phyloP scores from a whole-genome alignment of 2,888 invertebrate species.

The Plebejus anna region DNA sequence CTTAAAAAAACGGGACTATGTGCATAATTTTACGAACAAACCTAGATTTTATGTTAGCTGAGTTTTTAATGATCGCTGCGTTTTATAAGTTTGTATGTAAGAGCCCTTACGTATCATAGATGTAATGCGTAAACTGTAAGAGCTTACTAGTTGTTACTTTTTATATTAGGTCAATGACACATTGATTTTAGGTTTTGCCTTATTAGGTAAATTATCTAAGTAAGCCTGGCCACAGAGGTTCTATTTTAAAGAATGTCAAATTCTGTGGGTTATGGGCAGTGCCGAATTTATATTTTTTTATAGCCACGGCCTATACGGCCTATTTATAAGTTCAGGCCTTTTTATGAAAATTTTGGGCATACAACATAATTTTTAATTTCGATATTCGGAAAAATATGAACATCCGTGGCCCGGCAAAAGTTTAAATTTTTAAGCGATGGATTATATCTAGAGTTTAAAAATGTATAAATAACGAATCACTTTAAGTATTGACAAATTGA shows the following conservation, averaged over 20 bases:
- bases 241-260: not conserved
- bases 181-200: not conserved
- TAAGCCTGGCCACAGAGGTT: not conserved
- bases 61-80: not conserved
- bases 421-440: not conserved
- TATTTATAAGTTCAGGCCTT: too few relatives aligned
- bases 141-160: not conserved
- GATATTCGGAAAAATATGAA: not conserved
- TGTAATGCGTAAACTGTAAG: not conserved
- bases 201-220: not conserved
- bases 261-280: too few relatives aligned
- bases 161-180: not conserved
- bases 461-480: not conserved
- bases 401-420: not conserved
- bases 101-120: not conserved
- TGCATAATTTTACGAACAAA: conserved; percentile 1
- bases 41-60: not conserved
- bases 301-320: too few relatives aligned
- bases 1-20: not conserved
- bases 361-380: too few relatives aligned
- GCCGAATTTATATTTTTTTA: too few relatives aligned
- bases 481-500: not conserved
- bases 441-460: not conserved
- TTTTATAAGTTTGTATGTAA: not conserved
- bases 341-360: too few relatives aligned